Conservation (phyloP, 2,797 vertebrate species). For the Todus mexicanus region DNA sequence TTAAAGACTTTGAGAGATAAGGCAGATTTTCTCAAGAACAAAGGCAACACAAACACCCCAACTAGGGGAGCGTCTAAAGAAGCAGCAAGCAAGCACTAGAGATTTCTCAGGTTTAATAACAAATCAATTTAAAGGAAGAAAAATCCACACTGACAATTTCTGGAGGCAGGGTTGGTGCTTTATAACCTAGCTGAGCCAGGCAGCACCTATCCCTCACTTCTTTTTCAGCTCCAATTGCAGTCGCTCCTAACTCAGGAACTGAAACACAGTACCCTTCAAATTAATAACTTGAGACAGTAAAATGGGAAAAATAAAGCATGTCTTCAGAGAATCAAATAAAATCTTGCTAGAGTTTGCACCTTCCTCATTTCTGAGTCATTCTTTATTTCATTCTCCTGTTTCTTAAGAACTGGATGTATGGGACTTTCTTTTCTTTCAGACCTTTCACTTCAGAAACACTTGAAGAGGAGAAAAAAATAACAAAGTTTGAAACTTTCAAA, state of each 20-base stretch:
- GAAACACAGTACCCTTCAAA: neutral
- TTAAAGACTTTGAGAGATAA: neutral
- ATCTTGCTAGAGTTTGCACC: neutral
- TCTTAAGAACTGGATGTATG: neutral
- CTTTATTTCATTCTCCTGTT: neutral
- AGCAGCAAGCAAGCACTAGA: neutral
- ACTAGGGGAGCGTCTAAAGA: neutral
- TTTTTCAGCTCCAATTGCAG: neutral
- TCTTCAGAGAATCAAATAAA: neutral
- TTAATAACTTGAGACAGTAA: neutral
- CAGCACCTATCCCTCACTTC: neutral
- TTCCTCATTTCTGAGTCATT: neutral
- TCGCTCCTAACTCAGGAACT: neutral
- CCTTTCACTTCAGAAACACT: neutral
- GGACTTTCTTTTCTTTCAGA: neutral
- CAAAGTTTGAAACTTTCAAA: neutral
- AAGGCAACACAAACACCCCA: neutral
- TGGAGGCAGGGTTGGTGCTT: neutral
- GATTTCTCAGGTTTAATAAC: neutral
- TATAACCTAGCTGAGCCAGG: neutral
- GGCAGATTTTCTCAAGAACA: neutral
- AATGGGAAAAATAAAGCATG: neutral
- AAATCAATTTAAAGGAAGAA: neutral
- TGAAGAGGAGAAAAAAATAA: neutral
- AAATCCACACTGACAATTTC: neutral